Evolutionary conservation across 2,113 vertebrate species (phyloP).

Genomic region (Rhynchomys soricoides): DNA sequence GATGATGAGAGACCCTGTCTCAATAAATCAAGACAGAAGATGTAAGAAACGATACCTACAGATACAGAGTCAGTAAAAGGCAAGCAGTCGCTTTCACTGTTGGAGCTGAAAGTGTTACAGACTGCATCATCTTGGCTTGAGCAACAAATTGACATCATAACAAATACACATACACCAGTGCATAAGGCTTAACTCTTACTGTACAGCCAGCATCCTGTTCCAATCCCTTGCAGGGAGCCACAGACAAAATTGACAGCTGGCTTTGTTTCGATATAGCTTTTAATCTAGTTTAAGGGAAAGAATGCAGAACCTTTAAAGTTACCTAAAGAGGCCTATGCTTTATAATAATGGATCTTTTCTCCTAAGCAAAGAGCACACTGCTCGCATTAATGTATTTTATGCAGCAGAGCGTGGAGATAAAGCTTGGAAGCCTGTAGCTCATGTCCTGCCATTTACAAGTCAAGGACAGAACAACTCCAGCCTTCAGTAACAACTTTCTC

Average conservation of each 20-base stretch:
- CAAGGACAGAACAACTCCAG: neutral
- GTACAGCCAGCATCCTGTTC: neutral
- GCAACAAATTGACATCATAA: neutral
- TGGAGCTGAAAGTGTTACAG: neutral
- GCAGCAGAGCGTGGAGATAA: neutral
- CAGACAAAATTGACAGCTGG: neutral
- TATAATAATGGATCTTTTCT: neutral
- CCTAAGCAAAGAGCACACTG: neutral
- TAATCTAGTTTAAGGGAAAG: neutral
- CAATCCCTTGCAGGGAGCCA: neutral
- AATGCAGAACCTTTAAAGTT: neutral
- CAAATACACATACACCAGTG: rapidly evolving
- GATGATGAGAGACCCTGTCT: neutral
- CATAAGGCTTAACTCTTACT: neutral
- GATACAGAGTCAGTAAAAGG: neutral
- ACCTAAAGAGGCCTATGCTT: neutral
- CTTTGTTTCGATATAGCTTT: neutral
- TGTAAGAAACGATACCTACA: neutral
- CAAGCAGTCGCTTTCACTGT: rapidly evolving
- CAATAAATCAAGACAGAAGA: neutral
- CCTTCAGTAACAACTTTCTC: neutral
- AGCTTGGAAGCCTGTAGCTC: neutral
- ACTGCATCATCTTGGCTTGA: rapidly evolving
- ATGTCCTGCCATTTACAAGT: neutral
- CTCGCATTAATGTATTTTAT: neutral